Percentiles rank a stretch among this genome's conserved stretches.
Evolutionary conservation across 2,888 invertebrate species (phyloP).

Genomic region (Melieria omissa): DNA sequence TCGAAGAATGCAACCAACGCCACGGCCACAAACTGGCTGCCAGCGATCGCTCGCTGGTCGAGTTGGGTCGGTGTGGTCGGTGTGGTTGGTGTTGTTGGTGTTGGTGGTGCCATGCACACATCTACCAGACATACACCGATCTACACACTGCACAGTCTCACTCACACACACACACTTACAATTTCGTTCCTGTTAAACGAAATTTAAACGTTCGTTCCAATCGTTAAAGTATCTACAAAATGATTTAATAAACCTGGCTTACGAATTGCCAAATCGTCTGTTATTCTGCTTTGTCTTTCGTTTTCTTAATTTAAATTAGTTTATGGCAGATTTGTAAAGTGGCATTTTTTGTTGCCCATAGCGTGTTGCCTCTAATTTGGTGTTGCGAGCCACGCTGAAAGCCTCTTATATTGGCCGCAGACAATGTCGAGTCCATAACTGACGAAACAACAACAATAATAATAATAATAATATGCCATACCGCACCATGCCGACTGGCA

Average conservation of each 20-base stretch:
- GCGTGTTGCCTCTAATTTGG: slow-evolving; percentile 5
- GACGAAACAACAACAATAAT: too few relatives aligned
- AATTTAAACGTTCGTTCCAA: slow-evolving; percentile 27
- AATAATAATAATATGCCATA: too few relatives aligned
- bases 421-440: too few relatives aligned
- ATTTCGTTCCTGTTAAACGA: slow-evolving; percentile 25
- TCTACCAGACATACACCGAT: too few relatives aligned
- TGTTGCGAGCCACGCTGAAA: slow-evolving; percentile 2
- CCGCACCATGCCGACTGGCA: too few relatives aligned
- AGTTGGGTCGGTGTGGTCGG: too few relatives aligned
- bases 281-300: not conserved
- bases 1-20: too few relatives aligned
- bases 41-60: too few relatives aligned
- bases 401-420: not conserved
- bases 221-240: slow-evolving; percentile 18
- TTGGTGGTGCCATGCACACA: too few relatives aligned
- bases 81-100: too few relatives aligned
- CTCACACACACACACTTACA: not conserved
- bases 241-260: slow-evolving; percentile 25
- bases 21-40: too few relatives aligned
- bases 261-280: not conserved
- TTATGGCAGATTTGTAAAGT: slow-evolving; percentile 8
- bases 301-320: slow-evolving; percentile 26
- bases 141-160: too few relatives aligned
- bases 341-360: not conserved